Evolutionary conservation across 2,888 invertebrate genomes (phyloP).

Genomic region (Girardia tigrina): DNA sequence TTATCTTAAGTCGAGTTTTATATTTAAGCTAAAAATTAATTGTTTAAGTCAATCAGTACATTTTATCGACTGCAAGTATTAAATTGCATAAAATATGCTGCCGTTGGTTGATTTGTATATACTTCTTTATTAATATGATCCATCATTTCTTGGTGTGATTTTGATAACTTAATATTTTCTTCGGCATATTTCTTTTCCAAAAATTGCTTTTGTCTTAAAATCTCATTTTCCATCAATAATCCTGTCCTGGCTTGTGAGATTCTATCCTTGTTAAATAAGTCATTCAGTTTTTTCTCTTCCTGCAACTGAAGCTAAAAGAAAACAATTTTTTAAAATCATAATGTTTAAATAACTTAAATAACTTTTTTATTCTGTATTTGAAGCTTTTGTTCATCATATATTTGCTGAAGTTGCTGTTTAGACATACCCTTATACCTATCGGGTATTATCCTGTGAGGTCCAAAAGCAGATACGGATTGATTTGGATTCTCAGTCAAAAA

Average conservation of each 20-base stretch:
- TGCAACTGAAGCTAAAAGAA: conserved; percentile 42
- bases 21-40: no score
- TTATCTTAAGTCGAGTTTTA: background rate
- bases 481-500: conserved; percentile 73
- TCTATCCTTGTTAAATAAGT: conserved; percentile 57
- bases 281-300: conserved; percentile 47
- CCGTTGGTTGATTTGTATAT: conserved; percentile 64
- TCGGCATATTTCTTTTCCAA: conserved; percentile 58
- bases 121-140: conserved; percentile 63
- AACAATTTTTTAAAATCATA: background rate
- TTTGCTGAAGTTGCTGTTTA: conserved; percentile 59
- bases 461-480: conserved; percentile 62
- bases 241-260: conserved; percentile 61
- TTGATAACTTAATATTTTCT: conserved; percentile 62
- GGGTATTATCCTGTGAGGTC: conserved; percentile 56
- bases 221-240: conserved; percentile 58
- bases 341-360: no score
- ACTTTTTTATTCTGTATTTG: conserved; percentile 59
- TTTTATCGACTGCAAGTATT: conserved; percentile 68
- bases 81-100: conserved; percentile 71
- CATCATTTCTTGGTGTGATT: conserved; percentile 63
- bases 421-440: conserved; percentile 65
- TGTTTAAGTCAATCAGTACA: no score
- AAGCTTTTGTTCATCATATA: conserved; percentile 59
- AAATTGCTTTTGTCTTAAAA: conserved; percentile 58